A percentile compares a stretch with the other conserved stretches of the same genome.
Evolutionary conservation across 2,888 invertebrate species (phyloP).

Genomic region (Entomobrya multifasciata): DNA sequence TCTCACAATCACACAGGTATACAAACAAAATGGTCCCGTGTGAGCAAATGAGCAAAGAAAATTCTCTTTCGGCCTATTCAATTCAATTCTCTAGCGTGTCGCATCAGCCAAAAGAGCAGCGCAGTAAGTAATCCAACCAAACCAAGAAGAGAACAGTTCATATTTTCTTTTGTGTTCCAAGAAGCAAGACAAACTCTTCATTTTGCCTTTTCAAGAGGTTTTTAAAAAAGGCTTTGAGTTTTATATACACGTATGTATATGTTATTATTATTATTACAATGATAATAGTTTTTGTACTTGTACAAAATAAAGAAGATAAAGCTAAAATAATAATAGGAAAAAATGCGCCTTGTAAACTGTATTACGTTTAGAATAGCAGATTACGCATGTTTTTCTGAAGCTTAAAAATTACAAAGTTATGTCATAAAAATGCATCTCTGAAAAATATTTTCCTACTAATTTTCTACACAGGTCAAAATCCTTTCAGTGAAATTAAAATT

Average conservation of each 20-base stretch:
- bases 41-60: slow-evolving; percentile 39
- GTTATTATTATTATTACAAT: background rate
- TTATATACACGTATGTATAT: slow-evolving; percentile 4
- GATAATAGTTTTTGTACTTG: slow-evolving; percentile 50
- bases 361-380: slow-evolving; percentile 51
- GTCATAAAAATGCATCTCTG: too few relatives aligned
- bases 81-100: slow-evolving; percentile 56
- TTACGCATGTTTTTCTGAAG: slow-evolving; percentile 56
- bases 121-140: slow-evolving; percentile 26
- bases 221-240: slow-evolving; percentile 55
- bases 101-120: slow-evolving; percentile 35
- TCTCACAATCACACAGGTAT: slow-evolving; percentile 23
- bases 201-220: slow-evolving; percentile 72
- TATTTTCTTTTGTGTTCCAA: slow-evolving; percentile 60
- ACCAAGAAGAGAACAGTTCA: slow-evolving; percentile 56
- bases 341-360: background rate
- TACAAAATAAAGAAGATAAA: slow-evolving; percentile 38
- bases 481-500: too few relatives aligned
- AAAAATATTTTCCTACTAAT: too few relatives aligned
- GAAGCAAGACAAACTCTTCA: slow-evolving; percentile 69
- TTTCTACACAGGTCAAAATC: too few relatives aligned
- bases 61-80: slow-evolving; percentile 33
- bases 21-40: slow-evolving; percentile 17
- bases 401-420: too few relatives aligned
- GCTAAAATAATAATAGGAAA: slow-evolving; percentile 38